Base-by-base conservation (phyloP, 2,113 vertebrate genomes). In the Hyperoodon ampullatus region DNA sequence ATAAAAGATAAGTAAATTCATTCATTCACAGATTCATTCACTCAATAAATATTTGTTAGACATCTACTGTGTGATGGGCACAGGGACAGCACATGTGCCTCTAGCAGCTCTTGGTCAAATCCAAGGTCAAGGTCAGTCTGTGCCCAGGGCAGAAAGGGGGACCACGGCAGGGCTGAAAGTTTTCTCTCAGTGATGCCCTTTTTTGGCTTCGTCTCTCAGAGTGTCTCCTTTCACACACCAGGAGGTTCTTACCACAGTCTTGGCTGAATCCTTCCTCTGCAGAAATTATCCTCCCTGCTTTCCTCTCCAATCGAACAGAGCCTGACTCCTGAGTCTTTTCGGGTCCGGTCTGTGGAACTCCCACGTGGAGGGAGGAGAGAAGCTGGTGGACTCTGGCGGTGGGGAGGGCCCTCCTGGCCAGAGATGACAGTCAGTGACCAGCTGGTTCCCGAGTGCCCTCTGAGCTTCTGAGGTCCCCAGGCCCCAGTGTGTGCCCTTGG, bases 291-390 rank as follows among this genome's bases (percentile, higher is more conserved):
- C 33, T 55, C 3, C 47, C 55, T 2, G 8, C 82, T 47, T 53
- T 9, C 44, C 24, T 71, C 68, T 55, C 9, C 30, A 26, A 2
- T 10, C 68, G 11, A 13, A 33, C 66, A 12, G 24, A 65, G 2
- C 74, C 55, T 8, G 11, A 13, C n/a, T 68, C 39, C 0, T 1
- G 85, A 60, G 80, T 6, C 58, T 42, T n/a, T 44, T 4, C 0
- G 4, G 53, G 74, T 24, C 47, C 21, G 9, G 18, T 1, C 0
- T 30, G 9, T 26, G 8, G 50, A 42, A 30, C 26, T 70, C 33
- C 61, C 15, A 28, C 2, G 0, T 10, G n/a, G 53, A 16, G 33
- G 21, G 47, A 13, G 58, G 42, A 35, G 63, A 8, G 10, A 6
- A 30, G 21, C 60, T 8, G 3, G 3, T 9, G 4, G 75, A n/a